A percentile compares a stretch with the other conserved stretches of the same genome.
Evolutionary conservation across 2,888 invertebrate species (phyloP).

Genomic region (Formica aserva): DNA sequence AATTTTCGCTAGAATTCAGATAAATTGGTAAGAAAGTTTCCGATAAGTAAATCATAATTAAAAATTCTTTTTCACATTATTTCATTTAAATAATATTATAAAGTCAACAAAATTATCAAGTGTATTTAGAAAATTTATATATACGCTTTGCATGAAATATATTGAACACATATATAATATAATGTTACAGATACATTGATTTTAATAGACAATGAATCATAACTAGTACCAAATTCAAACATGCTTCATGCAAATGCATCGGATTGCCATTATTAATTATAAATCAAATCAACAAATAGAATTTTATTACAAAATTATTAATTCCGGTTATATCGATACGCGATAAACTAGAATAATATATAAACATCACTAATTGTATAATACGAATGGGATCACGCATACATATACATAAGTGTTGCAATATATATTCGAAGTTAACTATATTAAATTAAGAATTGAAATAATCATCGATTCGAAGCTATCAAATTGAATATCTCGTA

Average conservation of each 20-base stretch:
- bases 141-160: background rate
- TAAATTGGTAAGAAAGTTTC: background rate
- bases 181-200: constrained; percentile 11
- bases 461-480: background rate
- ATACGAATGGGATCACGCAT: background rate
- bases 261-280: background rate
- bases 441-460: background rate
- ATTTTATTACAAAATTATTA: constrained; percentile 22
- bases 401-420: background rate
- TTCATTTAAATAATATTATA: background rate
- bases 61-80: background rate
- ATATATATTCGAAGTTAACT: constrained; percentile 2
- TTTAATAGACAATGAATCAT: constrained; percentile 26
- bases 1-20: background rate
- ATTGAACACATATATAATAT: constrained; percentile 1
- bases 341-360: constrained; percentile 4
- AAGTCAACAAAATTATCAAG: background rate
- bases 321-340: background rate
- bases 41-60: background rate
- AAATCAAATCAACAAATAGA: constrained; percentile 14
- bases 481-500: background rate
- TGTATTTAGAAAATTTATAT: background rate
- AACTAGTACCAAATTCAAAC: constrained; percentile 22
- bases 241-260: background rate
- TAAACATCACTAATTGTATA: constrained; percentile 7